phyloP scores from a whole-genome alignment of 2,113 vertebrate species.

The Bagarius yarrelli region DNA sequence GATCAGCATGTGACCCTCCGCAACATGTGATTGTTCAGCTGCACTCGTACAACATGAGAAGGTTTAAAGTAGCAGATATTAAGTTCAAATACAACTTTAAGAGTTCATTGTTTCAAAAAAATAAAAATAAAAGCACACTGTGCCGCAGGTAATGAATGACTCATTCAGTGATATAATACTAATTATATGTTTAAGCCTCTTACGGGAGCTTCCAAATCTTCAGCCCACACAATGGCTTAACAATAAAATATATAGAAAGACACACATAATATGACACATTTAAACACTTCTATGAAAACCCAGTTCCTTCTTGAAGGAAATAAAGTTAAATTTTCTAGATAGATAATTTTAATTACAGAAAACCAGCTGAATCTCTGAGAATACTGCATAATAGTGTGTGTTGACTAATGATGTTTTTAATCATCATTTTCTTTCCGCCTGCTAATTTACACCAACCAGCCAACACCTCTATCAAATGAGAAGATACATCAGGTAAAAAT shows the following conservation, averaged over 20 bases:
- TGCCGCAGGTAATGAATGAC: not conserved
- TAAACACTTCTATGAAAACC: not conserved
- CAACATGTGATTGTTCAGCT: constrained; percentile 32
- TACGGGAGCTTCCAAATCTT: not conserved
- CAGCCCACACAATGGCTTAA: not conserved
- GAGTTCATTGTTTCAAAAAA: not conserved
- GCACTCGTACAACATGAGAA: not conserved
- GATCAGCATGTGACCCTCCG: constrained; percentile 31
- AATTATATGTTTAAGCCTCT: not conserved
- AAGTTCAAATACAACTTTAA: not conserved
- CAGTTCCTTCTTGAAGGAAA: not conserved
- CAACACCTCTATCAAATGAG: not conserved
- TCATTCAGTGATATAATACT: not conserved
- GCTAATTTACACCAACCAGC: not conserved
- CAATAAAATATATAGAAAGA: not conserved
- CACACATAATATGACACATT: not conserved
- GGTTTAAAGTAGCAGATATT: not conserved
- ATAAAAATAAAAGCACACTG: not conserved
- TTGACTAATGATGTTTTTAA: not conserved
- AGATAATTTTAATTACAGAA: not conserved
- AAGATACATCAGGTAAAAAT: not conserved
- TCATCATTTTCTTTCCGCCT: not conserved
- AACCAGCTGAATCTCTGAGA: not conserved
- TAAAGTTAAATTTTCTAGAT: not conserved
- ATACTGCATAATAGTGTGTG: not conserved